These are phyloP conservation scores for Amphiura filiformis DNA, from an alignment of 35 echinoderm and acorn worm species.

Conservation along the genomic window DNA sequence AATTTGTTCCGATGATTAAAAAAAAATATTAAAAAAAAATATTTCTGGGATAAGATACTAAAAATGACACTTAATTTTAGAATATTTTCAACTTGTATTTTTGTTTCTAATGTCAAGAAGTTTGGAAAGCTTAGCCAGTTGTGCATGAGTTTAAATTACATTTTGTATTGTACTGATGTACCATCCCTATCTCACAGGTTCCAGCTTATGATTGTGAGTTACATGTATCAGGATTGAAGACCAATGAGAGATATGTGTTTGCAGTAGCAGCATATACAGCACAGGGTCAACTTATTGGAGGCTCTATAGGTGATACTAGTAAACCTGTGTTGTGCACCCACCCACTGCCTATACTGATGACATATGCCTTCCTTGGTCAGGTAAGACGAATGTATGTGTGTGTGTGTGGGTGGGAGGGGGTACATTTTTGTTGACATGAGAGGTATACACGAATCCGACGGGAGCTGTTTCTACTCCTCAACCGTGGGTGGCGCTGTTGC, in stretches of 20 bases:
- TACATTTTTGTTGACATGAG: too few species aligned
- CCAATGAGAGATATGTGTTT: conserved; percentile 97
- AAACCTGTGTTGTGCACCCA: conserved; percentile 86
- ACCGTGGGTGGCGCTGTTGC: too few species aligned
- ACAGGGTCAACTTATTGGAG: conserved; percentile 80
- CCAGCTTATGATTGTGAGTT: conserved; percentile 97
- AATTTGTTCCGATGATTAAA: too few species aligned
- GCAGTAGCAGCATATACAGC: conserved; percentile 96
- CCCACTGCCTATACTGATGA: conserved; percentile 91
- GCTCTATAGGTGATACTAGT: conserved; percentile 85
- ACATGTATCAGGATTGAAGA: conserved; percentile 64
- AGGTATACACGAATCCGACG: too few species aligned
- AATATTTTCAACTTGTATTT: too few species aligned
- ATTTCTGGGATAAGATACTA: background rate
- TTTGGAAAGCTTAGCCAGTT: too few species aligned
- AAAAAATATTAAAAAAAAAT: background rate
- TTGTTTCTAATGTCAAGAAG: too few species aligned
- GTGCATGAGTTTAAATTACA: too few species aligned
- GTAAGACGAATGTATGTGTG: conserved; percentile 34
- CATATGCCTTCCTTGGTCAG: conserved; percentile 97
- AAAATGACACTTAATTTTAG: too few species aligned
- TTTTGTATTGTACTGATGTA: too few species aligned
- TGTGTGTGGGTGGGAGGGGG: too few species aligned
- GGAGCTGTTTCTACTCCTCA: too few species aligned
- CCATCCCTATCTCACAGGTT: conserved; percentile 53